phyloP scores from a whole-genome alignment of 2,888 invertebrate genomes.

The Vesta saturnalis region DNA sequence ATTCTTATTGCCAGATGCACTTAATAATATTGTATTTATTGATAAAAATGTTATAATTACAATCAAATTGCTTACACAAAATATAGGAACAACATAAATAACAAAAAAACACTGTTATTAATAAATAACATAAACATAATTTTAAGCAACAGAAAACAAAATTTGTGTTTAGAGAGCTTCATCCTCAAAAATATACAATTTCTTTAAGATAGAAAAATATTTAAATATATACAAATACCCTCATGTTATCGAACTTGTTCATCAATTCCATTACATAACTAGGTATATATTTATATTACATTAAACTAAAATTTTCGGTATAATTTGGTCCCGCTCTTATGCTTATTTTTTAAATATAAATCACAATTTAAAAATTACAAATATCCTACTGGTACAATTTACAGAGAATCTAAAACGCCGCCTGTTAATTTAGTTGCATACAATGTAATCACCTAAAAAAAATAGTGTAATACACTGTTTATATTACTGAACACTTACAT shows the following conservation, averaged over 20 bases:
- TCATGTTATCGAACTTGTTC: slow-evolving; percentile 32
- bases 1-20: too few relatives aligned
- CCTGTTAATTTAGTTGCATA: slow-evolving; percentile 88
- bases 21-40: slow-evolving; percentile 1
- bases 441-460: slow-evolving; percentile 78
- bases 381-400: slow-evolving; percentile 42
- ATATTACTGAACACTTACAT: slow-evolving; percentile 66
- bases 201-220: slow-evolving; percentile 24
- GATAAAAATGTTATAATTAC: slow-evolving; percentile 7
- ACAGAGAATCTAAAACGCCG: slow-evolving; percentile 70
- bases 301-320: not conserved
- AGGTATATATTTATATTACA: not conserved
- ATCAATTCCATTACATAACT: slow-evolving; percentile 1
- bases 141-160: slow-evolving; percentile 1
- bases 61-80: slow-evolving; percentile 1
- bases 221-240: slow-evolving; percentile 36
- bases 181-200: slow-evolving; percentile 12
- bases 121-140: slow-evolving; percentile 18
- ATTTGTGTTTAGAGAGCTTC: slow-evolving; percentile 9
- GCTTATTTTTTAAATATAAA: not conserved
- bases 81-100: slow-evolving; percentile 13
- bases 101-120: slow-evolving; percentile 3
- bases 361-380: slow-evolving; percentile 29
- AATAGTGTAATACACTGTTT: slow-evolving; percentile 24
- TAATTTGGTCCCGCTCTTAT: slow-evolving; percentile 21